These are phyloP conservation scores for Malurus melanocephalus DNA, from an alignment of 2,113 vertebrate species.

Conservation along the genomic window DNA sequence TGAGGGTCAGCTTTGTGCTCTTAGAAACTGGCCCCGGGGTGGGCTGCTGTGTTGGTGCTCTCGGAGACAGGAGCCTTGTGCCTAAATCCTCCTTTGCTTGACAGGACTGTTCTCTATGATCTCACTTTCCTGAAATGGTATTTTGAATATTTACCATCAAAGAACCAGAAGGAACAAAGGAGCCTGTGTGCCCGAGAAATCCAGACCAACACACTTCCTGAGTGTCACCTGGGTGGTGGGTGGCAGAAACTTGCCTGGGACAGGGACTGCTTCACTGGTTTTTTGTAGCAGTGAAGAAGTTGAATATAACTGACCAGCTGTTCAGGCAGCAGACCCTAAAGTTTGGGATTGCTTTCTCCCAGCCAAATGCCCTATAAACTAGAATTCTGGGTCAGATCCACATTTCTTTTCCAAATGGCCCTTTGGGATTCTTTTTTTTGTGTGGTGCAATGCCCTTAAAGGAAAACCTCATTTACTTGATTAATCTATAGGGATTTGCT, in stretches of 20 bases:
- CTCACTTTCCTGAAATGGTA: not conserved
- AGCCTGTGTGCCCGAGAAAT: not conserved
- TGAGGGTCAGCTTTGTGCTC: rapidly evolving
- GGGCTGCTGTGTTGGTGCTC: not conserved
- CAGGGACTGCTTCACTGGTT: not conserved
- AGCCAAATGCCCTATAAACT: not conserved
- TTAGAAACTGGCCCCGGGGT: rapidly evolving
- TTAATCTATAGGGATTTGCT: not conserved
- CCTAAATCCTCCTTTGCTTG: not conserved
- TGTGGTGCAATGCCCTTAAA: not conserved
- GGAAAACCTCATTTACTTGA: not conserved
- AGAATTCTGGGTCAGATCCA: not conserved
- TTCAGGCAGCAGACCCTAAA: not conserved
- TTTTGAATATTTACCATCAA: not conserved
- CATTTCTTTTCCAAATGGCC: not conserved
- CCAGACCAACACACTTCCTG: rapidly evolving
- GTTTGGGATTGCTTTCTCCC: not conserved
- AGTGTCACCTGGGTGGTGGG: rapidly evolving
- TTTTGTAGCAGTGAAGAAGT: not conserved
- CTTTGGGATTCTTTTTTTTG: not conserved
- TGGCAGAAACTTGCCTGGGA: not conserved
- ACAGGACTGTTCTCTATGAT: not conserved
- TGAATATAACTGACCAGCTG: not conserved
- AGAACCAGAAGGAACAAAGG: not conserved
- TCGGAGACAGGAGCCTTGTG: not conserved